Conservation (phyloP, 2,113 vertebrate genomes). For the Bubo scandiacus region DNA sequence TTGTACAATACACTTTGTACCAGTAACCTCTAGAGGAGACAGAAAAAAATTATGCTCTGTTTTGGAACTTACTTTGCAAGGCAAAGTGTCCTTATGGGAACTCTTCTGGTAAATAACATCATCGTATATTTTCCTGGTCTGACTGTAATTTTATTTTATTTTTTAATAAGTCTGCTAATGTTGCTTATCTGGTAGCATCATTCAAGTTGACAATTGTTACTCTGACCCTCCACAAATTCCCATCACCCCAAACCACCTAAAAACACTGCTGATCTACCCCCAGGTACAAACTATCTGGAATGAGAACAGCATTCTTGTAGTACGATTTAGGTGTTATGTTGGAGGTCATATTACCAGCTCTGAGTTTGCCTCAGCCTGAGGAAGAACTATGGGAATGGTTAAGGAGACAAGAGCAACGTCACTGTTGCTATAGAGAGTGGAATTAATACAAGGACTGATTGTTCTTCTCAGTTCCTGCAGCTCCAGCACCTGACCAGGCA, state of each 20-base stretch:
- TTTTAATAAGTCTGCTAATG: not conserved
- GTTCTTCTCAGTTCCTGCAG: not conserved
- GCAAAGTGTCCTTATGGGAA: not conserved
- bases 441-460: not conserved
- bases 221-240: not conserved
- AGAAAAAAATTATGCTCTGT: not conserved
- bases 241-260: not conserved
- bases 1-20: not conserved
- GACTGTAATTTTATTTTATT: not conserved
- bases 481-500: not conserved
- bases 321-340: not conserved
- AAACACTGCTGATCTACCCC: accelerated
- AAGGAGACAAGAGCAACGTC: not conserved
- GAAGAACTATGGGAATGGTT: not conserved
- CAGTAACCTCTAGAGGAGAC: not conserved
- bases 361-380: not conserved
- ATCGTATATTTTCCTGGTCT: not conserved
- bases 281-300: not conserved
- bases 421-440: not conserved
- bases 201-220: not conserved
- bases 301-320: not conserved
- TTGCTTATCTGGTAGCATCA: not conserved
- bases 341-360: not conserved
- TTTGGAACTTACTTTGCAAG: not conserved
- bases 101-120: not conserved